Base-by-base conservation (phyloP, 2,888 invertebrate species). In the Erpobdella octoculata region DNA sequence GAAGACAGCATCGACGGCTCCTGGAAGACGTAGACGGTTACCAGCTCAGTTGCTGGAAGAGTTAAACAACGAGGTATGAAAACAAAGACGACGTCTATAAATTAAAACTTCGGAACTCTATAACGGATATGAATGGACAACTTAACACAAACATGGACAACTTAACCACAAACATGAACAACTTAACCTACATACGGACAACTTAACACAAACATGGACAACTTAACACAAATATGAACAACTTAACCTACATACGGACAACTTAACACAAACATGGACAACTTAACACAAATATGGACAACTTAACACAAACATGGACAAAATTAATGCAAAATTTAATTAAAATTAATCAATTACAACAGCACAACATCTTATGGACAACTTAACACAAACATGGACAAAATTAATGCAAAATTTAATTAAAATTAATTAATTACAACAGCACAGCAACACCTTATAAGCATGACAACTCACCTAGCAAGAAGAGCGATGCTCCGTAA, bases 401-500 rank as follows among this genome's bases (percentile, higher is more conserved):
- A 75, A 25, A 67, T 69, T 62, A 70, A 71, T 71, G 62, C 37
- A 12, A 15, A 35, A 53, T 18, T 21, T 33, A 4, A 8, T 41
- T 64, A 5, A n/a, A 38, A 15, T n/a, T 2, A n/a, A 58, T 28
- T 6, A 18, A 25, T 61, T n/a, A n/a, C 41, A 38, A 36, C 21
- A 2, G 6, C 6, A 8, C 9, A 66, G n/a, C 38, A 37, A 31
- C 2, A 31, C 41, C 18, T 6, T 31, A 36, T 8, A 18, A 41
- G 61, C 6, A 64, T 62, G 41, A 37, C 21, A 21, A 75, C 80
- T 77, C 89, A 75, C 91, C 91, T 65, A 91, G 83, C 38, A 91
- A 84, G 82, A 92, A 92, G 69, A 93, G 83, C 0, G 91, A 91
- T 15, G 91, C 89, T 0, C 92, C 92, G 81, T 92, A 92, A 81